phyloP scores from a whole-genome alignment of 2,113 vertebrate genomes.

The Muntiacus reevesi region DNA sequence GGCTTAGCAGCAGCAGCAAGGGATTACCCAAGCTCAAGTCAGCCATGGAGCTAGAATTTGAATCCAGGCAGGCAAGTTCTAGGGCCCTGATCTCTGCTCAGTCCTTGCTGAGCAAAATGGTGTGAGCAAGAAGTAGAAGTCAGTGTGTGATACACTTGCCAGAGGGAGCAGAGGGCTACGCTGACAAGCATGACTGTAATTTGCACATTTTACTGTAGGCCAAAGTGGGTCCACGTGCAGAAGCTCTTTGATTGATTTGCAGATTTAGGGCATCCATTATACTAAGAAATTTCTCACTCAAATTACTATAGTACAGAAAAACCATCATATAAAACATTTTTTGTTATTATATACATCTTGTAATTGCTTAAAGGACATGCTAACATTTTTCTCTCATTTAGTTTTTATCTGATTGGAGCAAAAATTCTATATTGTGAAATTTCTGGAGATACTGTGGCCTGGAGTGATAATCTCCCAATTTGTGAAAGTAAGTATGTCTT shows the following conservation, averaged over 20 bases:
- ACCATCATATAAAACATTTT: not conserved
- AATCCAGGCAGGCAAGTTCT: not conserved
- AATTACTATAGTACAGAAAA: not conserved
- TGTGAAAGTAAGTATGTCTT: slow-evolving; percentile 56
- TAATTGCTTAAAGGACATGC: not conserved
- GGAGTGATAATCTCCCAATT: not conserved
- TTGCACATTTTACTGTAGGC: not conserved
- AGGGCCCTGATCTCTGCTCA: not conserved
- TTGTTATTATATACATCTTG: not conserved
- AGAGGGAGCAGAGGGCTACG: not conserved
- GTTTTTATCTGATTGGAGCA: not conserved
- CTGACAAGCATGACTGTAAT: accelerated
- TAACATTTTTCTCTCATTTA: slow-evolving; percentile 49
- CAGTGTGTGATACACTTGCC: not conserved
- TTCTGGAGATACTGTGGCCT: accelerated
- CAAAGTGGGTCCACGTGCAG: not conserved
- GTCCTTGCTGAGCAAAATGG: not conserved
- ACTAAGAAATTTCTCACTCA: not conserved
- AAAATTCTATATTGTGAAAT: not conserved
- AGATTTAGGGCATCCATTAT: not conserved
- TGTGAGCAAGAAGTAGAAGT: not conserved
- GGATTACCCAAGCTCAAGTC: not conserved
- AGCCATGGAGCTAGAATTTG: not conserved
- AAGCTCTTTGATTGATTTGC: not conserved
- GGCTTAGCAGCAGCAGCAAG: not conserved